phyloP scores from a whole-genome alignment of 1,140 invertebrate genomes.

The Heliconius hermathena region DNA sequence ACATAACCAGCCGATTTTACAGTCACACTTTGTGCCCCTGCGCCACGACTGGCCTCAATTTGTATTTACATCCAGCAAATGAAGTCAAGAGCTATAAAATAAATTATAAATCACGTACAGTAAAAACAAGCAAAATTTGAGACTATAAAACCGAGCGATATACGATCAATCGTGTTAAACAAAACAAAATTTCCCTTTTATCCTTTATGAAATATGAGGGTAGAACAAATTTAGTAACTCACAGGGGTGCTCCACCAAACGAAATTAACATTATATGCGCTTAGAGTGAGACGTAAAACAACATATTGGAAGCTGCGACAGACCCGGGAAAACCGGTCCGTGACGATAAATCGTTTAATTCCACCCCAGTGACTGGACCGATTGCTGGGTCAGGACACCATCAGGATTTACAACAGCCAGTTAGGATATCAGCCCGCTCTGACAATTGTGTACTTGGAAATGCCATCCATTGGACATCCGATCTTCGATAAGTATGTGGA shows the following conservation, averaged over 20 bases:
- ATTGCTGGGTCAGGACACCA: conserved; percentile 64
- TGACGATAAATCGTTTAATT: conserved; percentile 79
- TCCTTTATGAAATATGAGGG: conserved; percentile 30
- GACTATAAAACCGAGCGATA: conserved; percentile 4
- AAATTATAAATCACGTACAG: not conserved
- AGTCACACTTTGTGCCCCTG: too few relatives aligned
- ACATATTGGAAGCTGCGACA: conserved; percentile 59
- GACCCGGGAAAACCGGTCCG: conserved; percentile 63
- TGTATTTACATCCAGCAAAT: not conserved
- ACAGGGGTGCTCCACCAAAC: conserved; percentile 21
- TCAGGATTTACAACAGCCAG: conserved; percentile 66
- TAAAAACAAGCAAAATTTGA: not conserved
- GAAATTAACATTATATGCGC: conserved; percentile 41
- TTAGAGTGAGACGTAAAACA: conserved; percentile 50
- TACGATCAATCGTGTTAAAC: conserved; percentile 24
- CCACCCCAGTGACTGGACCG: conserved; percentile 65
- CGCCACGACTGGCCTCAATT: too few relatives aligned
- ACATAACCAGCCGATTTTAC: too few relatives aligned
- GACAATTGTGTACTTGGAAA: conserved; percentile 34
- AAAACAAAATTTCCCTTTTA: conserved; percentile 27
- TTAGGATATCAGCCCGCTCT: conserved; percentile 21
- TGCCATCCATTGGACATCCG: conserved; percentile 32
- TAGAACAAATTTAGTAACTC: conserved; percentile 30
- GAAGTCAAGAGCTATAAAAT: not conserved
- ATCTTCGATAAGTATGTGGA: conserved; percentile 29